Base-by-base conservation (phyloP, 1,140 invertebrate species). In the Phenacoccus solenopsis region DNA sequence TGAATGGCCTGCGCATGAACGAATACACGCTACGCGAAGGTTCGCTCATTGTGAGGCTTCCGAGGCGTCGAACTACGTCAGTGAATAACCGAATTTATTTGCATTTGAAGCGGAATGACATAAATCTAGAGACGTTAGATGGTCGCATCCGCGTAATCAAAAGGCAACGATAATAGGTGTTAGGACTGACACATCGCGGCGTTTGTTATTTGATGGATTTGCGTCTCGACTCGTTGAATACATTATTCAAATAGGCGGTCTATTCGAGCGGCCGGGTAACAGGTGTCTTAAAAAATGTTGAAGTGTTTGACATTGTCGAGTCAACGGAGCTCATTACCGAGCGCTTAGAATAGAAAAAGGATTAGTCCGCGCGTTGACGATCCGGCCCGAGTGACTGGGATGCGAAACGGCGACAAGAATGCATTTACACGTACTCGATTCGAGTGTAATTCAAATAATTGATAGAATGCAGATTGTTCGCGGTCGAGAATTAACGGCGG, bases 61-160 rank as follows among this genome's bases (percentile, higher is more conserved):
- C n/a, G n/a, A n/a, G n/a, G n/a, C n/a, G n/a, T n/a, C n/a, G n/a
- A n/a, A n/a, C n/a, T n/a, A n/a, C n/a, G n/a, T n/a, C n/a, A 64
- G 59, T 64, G 59, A 64, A 64, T 64, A 64, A 64, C 59, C 59
- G 59, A 64, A 64, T 64, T 64, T 64, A 64, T 64, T 64, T 64
- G 59, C 59, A 64, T 64, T 64, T 64, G 59, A 64, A 64, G 25
- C 59, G 59, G n/a, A 27, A 64, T 64, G 59, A 64, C 59, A 64
- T 64, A 64, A 64, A 64, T 64, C 59, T 64, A 64, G 25, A 64
- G 59, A 64, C 10, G 59, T 25, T 20, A 9, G 56, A 16, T 64
- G 59, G 25, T 25, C 59, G 59, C 59, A 64, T 64, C 59, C 59
- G 25, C 20, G 20, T 64, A 64, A 64, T 64, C 59, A 64, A 64